A percentile compares a stretch with the other conserved stretches of the same genome.
These are phyloP conservation scores for Aquatica leii DNA, from an alignment of 2,888 invertebrate species.

Conservation along the genomic window DNA sequence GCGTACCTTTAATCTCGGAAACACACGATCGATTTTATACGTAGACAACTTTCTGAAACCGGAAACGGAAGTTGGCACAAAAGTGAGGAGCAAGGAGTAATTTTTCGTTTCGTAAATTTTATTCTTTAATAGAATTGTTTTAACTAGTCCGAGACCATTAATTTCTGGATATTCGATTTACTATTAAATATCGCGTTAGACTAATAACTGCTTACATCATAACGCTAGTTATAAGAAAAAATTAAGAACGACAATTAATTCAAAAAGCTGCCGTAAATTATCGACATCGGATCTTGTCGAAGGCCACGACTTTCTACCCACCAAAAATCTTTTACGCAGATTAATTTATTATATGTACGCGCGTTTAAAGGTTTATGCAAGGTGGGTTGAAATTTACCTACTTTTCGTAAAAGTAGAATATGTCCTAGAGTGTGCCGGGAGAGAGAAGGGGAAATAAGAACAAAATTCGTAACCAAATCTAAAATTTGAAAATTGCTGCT, in stretches of 20 bases:
- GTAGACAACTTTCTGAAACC: too few species aligned
- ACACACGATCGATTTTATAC: neutral
- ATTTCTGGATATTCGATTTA: too few species aligned
- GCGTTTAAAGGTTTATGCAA: neutral
- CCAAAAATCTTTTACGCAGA: slow-evolving; percentile 25
- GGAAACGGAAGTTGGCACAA: too few species aligned
- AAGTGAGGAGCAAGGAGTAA: too few species aligned
- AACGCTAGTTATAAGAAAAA: too few species aligned
- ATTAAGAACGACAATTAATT: neutral
- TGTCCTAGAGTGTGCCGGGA: too few species aligned
- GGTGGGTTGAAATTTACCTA: neutral
- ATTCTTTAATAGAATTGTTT: too few species aligned
- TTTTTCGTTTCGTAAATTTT: too few species aligned
- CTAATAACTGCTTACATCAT: too few species aligned
- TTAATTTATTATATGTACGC: slow-evolving; percentile 11
- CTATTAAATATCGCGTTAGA: too few species aligned
- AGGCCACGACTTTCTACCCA: slow-evolving; percentile 26
- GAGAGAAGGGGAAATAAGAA: too few species aligned
- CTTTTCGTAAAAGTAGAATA: neutral
- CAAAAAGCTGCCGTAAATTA: slow-evolving; percentile 17
- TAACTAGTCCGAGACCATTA: too few species aligned
- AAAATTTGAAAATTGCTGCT: slow-evolving; percentile 9
- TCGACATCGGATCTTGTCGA: slow-evolving; percentile 11
- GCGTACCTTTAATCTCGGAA: slow-evolving; percentile 1
- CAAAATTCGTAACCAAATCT: neutral